A percentile compares a stretch with the other conserved stretches of the same genome.
Conservation (phyloP, 2,888 invertebrate genomes). For the Sinhomidia bicolor region DNA sequence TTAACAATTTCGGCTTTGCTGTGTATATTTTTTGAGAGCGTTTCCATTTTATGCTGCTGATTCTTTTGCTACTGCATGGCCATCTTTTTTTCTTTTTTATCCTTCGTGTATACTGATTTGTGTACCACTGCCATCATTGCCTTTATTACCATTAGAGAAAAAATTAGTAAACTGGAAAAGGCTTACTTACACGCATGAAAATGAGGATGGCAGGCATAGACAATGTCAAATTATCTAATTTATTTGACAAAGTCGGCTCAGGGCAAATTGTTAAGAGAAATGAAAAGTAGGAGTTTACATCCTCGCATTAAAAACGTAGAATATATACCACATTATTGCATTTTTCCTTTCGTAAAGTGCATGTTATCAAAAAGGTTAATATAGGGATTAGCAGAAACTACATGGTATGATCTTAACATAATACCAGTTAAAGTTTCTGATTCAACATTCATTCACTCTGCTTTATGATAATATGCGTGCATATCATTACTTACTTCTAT, state of each 20-base stretch:
- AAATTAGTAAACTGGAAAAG: neutral
- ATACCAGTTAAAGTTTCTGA: neutral
- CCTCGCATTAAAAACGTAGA: neutral
- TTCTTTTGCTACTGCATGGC: neutral
- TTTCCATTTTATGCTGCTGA: slow-evolving; percentile 12
- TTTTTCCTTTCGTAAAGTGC: slow-evolving; percentile 1
- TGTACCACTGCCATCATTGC: neutral
- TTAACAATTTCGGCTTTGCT: neutral
- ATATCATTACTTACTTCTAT: neutral
- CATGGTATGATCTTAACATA: no score
- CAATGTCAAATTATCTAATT: slow-evolving; percentile 64
- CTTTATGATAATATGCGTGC: neutral
- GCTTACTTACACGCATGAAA: neutral
- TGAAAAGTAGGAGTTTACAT: slow-evolving; percentile 33
- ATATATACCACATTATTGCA: neutral
- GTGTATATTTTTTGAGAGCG: neutral
- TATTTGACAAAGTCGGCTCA: slow-evolving; percentile 60
- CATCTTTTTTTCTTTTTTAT: neutral
- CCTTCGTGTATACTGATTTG: neutral
- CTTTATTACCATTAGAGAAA: neutral
- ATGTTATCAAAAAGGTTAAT: slow-evolving; percentile 25
- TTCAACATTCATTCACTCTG: slow-evolving; percentile 24
- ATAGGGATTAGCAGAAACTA: no score
- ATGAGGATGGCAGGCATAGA: slow-evolving; percentile 6
- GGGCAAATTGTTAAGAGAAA: slow-evolving; percentile 41